These are phyloP conservation scores for Thelaira solivaga DNA, from an alignment of 2,888 invertebrate genomes.

Conservation along the genomic window DNA sequence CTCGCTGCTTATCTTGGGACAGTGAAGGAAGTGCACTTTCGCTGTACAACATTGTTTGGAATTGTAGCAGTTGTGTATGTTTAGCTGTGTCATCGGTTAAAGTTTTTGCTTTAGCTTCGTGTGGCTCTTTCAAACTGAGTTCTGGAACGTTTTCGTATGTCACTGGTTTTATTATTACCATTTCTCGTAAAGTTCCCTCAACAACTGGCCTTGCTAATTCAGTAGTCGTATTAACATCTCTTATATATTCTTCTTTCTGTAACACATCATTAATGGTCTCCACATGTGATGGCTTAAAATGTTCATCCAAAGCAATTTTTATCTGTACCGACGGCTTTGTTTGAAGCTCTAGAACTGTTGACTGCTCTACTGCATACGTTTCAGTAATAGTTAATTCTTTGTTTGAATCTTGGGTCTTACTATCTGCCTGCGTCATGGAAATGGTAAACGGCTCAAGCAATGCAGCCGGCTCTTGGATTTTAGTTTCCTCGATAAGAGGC, in stretches of 20 bases:
- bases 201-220: conserved; percentile 62
- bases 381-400: conserved; percentile 66
- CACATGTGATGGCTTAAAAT: conserved; percentile 64
- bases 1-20: conserved; percentile 52
- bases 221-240: not conserved
- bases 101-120: conserved; percentile 32
- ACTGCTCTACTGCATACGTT: conserved; percentile 64
- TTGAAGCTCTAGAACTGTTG: conserved; percentile 23
- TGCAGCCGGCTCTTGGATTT: conserved; percentile 12
- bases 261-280: conserved; percentile 58
- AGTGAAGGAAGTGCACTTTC: conserved; percentile 57
- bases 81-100: conserved; percentile 46
- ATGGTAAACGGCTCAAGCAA: not conserved
- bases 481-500: conserved; percentile 46
- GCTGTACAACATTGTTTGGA: conserved; percentile 66
- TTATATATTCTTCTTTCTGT: conserved; percentile 66
- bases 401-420: conserved; percentile 51
- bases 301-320: conserved; percentile 59
- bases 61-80: conserved; percentile 62
- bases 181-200: conserved; percentile 64
- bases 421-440: not conserved
- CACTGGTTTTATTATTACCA: conserved; percentile 60
- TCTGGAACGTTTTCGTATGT: conserved; percentile 63
- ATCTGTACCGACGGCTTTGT: conserved; percentile 43
- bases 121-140: conserved; percentile 19